These are phyloP conservation scores for Cheilosia variabilis DNA, from an alignment of 2,888 invertebrate genomes.

Conservation along the genomic window DNA sequence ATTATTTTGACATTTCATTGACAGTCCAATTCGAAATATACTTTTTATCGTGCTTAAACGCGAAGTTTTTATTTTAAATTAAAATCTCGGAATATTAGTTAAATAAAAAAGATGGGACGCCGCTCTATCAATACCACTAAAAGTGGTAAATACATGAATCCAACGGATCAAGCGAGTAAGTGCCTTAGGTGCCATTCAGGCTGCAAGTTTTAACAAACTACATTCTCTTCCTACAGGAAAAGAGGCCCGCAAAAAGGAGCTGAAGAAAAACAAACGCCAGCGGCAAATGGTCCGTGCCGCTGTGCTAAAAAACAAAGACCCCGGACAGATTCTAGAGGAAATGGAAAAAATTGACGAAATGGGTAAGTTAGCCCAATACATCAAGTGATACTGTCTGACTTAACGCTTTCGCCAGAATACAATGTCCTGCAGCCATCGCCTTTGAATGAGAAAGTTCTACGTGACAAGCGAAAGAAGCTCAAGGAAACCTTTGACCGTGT, in stretches of 20 bases:
- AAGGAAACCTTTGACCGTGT: conserved; percentile 97
- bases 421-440: conserved; percentile 97
- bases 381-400: not conserved
- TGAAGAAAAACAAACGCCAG: conserved; percentile 99
- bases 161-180: conserved; percentile 99
- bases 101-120: conserved; percentile 91
- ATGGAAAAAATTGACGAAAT: conserved; percentile 99
- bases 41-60: conserved; percentile 29
- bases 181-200: conserved; percentile 77
- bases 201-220: conserved; percentile 61
- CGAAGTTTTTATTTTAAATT: conserved; percentile 31
- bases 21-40: conserved; percentile 1
- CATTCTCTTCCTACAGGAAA: conserved; percentile 88
- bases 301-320: conserved; percentile 99
- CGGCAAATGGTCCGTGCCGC: conserved; percentile 97
- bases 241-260: conserved; percentile 97
- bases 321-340: conserved; percentile 96
- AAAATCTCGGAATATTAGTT: not conserved
- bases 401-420: conserved; percentile 88
- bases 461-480: conserved; percentile 97
- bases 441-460: conserved; percentile 97
- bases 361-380: conserved; percentile 86
- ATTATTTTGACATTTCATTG: conserved; percentile 37
- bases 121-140: conserved; percentile 99
- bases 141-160: conserved; percentile 99